These are phyloP conservation scores for Subacronicta megacephala DNA, from an alignment of 2,888 invertebrate genomes.

Conservation along the genomic window DNA sequence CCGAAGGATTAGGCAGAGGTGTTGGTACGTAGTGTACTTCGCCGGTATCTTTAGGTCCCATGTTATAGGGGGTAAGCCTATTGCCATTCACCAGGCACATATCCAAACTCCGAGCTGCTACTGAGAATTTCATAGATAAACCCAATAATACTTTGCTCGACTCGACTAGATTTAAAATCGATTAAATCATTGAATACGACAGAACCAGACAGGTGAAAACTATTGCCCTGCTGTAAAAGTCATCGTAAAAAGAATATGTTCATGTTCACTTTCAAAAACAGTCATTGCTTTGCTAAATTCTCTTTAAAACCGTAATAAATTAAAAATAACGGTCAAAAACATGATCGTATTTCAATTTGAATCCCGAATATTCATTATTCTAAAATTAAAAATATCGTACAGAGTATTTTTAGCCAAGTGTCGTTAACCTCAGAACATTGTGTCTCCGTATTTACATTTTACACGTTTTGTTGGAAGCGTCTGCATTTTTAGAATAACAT, in stretches of 20 bases:
- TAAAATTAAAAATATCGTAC: conserved; percentile 32
- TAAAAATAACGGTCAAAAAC: conserved; percentile 13
- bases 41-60: too few species aligned
- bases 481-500: conserved; percentile 46
- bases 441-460: conserved; percentile 47
- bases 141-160: too few species aligned
- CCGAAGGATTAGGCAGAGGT: too few species aligned
- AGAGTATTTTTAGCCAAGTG: conserved; percentile 51
- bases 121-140: too few species aligned
- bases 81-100: too few species aligned
- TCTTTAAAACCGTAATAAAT: neutral
- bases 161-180: too few species aligned
- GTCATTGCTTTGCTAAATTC: neutral
- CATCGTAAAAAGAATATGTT: neutral
- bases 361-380: conserved; percentile 26
- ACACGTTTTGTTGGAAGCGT: conserved; percentile 35
- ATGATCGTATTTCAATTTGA: conserved; percentile 24
- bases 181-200: neutral
- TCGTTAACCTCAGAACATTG: conserved; percentile 48
- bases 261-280: neutral
- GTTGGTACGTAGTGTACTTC: too few species aligned
- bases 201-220: neutral
- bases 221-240: neutral
- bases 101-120: too few species aligned
- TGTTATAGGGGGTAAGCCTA: too few species aligned